Evolutionary conservation across 2,113 vertebrate species (phyloP).

Genomic region (Gulo gulo): DNA sequence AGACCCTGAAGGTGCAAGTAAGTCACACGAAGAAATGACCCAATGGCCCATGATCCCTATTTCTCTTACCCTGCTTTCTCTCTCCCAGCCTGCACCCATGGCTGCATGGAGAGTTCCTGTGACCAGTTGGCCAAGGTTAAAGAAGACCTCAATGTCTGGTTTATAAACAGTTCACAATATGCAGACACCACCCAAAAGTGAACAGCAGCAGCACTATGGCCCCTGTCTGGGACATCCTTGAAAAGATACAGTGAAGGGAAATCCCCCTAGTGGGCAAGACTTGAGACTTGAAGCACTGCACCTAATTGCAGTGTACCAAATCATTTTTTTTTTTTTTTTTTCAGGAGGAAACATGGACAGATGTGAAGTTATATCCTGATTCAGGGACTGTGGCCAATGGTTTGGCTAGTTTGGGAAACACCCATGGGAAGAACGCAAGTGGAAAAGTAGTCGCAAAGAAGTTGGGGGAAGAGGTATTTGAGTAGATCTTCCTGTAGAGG

Average conservation of each 20-base stretch:
- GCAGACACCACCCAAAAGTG: no score
- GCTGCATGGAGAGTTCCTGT: background rate
- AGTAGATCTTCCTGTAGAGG: no score
- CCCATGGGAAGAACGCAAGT: background rate
- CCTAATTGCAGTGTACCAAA: no score
- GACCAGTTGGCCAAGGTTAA: background rate
- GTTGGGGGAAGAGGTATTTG: background rate
- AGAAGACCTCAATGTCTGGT: background rate
- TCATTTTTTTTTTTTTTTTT: background rate
- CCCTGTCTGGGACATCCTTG: background rate
- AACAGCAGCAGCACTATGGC: background rate
- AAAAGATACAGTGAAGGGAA: background rate
- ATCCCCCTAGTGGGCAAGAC: no score
- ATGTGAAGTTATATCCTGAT: background rate
- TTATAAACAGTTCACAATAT: background rate
- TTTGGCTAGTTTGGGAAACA: background rate
- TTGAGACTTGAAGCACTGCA: background rate
- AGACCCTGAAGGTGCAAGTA: background rate
- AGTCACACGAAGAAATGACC: background rate
- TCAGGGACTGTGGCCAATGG: background rate
- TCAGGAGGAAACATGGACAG: background rate
- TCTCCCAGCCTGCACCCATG: background rate
- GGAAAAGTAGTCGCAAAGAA: no score
- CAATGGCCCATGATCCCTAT: background rate
- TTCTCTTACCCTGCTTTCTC: background rate